Evolutionary conservation across 2,113 vertebrate species (phyloP).

Genomic region (Nibea albiflora): DNA sequence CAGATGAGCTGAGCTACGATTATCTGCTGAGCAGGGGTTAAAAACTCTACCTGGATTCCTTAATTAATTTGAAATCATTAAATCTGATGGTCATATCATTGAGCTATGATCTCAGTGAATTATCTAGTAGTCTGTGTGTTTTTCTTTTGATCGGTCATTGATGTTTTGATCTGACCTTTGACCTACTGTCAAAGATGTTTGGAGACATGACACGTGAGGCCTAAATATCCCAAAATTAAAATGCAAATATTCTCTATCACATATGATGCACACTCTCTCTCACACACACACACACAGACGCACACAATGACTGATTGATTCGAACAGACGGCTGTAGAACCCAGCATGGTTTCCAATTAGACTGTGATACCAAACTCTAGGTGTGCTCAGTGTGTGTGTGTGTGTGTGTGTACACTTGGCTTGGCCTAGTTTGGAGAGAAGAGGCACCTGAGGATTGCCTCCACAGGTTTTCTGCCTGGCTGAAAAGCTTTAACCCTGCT

Average conservation of each 20-base stretch:
- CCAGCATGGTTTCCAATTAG: constrained; percentile 18
- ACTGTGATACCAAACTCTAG: not conserved
- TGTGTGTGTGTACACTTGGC: not conserved
- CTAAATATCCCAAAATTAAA: not conserved
- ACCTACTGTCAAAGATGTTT: not conserved
- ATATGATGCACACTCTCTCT: not conserved
- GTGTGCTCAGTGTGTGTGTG: not conserved
- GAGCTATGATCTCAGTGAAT: not conserved
- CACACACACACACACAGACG: not conserved
- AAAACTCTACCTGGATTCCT: not conserved
- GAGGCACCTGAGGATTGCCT: constrained; percentile 18
- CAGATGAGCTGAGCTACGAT: not conserved
- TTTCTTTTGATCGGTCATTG: not conserved
- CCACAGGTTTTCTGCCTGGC: constrained; percentile 3
- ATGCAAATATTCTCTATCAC: not conserved
- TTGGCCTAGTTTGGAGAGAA: constrained; percentile 16
- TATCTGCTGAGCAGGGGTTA: not conserved
- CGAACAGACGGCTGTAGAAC: not conserved
- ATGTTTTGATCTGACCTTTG: not conserved
- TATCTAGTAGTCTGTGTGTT: not conserved
- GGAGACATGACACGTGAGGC: not conserved
- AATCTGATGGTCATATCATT: not conserved
- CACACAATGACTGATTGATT: not conserved
- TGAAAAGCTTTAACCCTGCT: constrained; percentile 23
- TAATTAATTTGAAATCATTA: not conserved